Evolutionary conservation across 2,797 vertebrate species (phyloP).

Genomic region (Sylvilagus floridanus): DNA sequence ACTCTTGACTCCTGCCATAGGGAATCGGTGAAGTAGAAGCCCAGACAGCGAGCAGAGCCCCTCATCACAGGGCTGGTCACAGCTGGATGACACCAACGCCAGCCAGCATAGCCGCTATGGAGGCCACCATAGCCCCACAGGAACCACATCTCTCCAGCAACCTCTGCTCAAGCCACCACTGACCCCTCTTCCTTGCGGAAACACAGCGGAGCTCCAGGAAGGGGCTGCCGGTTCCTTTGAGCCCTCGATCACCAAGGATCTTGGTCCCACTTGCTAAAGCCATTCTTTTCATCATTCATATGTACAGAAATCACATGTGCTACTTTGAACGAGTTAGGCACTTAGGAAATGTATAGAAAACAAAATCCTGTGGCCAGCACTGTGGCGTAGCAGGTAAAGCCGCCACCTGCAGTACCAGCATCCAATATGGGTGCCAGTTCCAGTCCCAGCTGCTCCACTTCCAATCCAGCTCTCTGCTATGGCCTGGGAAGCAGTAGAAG

Average conservation of each 20-base stretch:
- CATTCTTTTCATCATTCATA: constrained; percentile 37
- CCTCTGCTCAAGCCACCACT: neutral
- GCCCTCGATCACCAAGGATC: neutral
- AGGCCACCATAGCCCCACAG: neutral
- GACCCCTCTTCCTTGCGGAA: neutral
- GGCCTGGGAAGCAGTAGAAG: too few relatives aligned
- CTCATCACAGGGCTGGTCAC: neutral
- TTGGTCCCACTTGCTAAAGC: neutral
- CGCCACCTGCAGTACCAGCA: too few relatives aligned
- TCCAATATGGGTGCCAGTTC: too few relatives aligned
- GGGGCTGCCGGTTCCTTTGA: neutral
- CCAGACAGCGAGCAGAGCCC: neutral
- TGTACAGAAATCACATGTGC: neutral
- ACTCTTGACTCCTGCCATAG: neutral
- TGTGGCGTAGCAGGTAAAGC: too few relatives aligned
- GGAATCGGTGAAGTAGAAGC: neutral
- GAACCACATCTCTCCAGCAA: neutral
- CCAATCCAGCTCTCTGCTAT: too few relatives aligned
- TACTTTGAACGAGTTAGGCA: constrained; percentile 2
- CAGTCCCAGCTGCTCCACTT: too few relatives aligned
- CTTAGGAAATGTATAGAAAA: neutral
- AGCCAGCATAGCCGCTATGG: neutral
- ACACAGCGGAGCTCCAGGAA: neutral
- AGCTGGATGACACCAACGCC: neutral
- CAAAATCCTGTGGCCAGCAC: neutral